These are phyloP conservation scores for Flexamia atlantica DNA, from an alignment of 2,888 invertebrate genomes.

Conservation along the genomic window DNA sequence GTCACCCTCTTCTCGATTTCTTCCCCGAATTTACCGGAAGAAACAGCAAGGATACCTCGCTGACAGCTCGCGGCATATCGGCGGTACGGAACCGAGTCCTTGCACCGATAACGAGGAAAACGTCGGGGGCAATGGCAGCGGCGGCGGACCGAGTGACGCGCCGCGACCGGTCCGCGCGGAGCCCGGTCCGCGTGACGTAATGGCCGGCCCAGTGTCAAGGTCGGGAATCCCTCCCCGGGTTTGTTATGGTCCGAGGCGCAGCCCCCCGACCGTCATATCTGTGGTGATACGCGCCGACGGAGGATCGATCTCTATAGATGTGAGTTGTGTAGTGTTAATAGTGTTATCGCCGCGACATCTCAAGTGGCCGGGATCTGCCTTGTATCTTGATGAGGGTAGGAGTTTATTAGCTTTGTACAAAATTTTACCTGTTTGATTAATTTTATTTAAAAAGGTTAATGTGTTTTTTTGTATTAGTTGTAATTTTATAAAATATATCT, in stretches of 20 bases:
- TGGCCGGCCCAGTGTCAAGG: background rate
- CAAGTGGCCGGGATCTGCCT: too few relatives aligned
- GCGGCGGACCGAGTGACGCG: too few relatives aligned
- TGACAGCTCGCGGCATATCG: background rate
- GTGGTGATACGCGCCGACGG: background rate
- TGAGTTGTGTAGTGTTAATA: too few relatives aligned
- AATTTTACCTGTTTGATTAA: too few relatives aligned
- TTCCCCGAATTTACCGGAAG: background rate
- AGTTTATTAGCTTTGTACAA: too few relatives aligned
- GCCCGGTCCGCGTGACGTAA: background rate
- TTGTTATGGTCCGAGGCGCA: background rate
- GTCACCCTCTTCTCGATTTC: background rate
- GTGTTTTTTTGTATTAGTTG: too few relatives aligned
- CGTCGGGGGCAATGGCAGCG: background rate
- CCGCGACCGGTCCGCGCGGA: background rate
- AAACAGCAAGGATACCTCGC: background rate
- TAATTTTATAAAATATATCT: too few relatives aligned
- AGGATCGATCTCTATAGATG: background rate
- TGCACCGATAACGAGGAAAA: background rate
- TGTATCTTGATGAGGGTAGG: too few relatives aligned
- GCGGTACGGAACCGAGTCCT: background rate
- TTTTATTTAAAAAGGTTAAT: too few relatives aligned
- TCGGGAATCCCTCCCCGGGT: conserved; percentile 14
- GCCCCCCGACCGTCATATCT: background rate
- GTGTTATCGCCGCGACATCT: too few relatives aligned